Evolutionary conservation across 2,113 vertebrate genomes (phyloP).

Genomic region (Tragelaphus buxtoni): DNA sequence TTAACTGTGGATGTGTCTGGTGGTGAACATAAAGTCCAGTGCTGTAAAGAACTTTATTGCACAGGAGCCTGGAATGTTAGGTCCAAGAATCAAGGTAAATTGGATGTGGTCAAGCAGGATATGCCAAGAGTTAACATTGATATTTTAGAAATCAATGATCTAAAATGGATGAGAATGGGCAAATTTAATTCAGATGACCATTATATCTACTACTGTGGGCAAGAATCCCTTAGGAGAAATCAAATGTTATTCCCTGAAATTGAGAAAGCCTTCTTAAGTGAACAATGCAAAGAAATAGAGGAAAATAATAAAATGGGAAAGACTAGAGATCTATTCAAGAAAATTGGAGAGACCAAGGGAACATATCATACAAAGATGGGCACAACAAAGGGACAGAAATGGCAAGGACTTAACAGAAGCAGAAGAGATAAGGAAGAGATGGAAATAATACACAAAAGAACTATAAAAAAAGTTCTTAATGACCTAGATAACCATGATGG

Average conservation of each 20-base stretch:
- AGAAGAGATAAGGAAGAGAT: neutral
- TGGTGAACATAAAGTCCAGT: neutral
- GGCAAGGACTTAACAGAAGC: neutral
- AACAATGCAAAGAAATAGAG: neutral
- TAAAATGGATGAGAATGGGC: neutral
- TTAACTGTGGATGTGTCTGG: neutral
- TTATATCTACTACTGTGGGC: neutral
- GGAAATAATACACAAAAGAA: neutral
- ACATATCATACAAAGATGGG: neutral
- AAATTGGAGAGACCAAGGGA: neutral
- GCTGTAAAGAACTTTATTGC: neutral
- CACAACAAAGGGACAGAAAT: neutral
- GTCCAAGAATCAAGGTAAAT: neutral
- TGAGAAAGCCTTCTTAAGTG: neutral
- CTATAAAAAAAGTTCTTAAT: neutral
- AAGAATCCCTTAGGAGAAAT: neutral
- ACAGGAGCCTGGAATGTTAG: neutral
- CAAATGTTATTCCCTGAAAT: neutral
- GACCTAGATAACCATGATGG: neutral
- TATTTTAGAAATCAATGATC: neutral
- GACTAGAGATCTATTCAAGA: neutral
- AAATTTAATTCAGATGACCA: neutral
- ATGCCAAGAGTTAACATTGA: neutral
- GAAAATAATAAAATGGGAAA: neutral
- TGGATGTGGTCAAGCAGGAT: neutral